A percentile compares a stretch with the other conserved stretches of the same genome.
phyloP scores from a whole-genome alignment of 2,888 invertebrate species.

The Apotomis betuletana region DNA sequence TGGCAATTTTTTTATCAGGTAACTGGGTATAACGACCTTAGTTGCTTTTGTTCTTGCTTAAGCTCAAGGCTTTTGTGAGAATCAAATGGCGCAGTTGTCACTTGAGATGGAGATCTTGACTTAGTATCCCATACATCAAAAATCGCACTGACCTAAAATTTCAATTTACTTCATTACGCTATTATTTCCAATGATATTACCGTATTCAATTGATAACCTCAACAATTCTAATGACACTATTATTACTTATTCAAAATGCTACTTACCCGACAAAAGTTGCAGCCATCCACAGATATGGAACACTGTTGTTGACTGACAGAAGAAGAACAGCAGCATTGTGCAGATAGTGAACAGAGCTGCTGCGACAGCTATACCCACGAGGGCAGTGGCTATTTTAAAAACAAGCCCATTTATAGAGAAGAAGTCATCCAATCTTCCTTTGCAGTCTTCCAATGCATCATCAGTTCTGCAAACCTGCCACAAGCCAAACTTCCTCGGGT shows the following conservation, averaged over 20 bases:
- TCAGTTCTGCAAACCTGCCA: constrained; percentile 94
- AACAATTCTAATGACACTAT: background rate
- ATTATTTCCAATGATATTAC: background rate
- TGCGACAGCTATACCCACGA: constrained; percentile 93
- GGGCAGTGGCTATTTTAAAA: constrained; percentile 93
- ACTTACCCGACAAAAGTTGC: constrained; percentile 96
- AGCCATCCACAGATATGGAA: constrained; percentile 97
- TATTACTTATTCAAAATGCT: background rate
- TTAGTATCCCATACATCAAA: constrained; percentile 12
- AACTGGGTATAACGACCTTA: constrained; percentile 7
- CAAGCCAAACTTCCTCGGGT: constrained; percentile 95
- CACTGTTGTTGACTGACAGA: constrained; percentile 95
- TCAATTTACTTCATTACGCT: too few relatives aligned
- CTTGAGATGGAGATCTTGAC: constrained; percentile 14
- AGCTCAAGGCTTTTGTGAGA: constrained; percentile 1
- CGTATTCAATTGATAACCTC: background rate
- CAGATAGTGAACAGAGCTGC: constrained; percentile 94
- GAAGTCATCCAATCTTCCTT: constrained; percentile 92
- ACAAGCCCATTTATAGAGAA: constrained; percentile 91
- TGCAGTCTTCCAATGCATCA: constrained; percentile 91
- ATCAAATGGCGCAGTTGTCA: constrained; percentile 16
- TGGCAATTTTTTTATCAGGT: background rate
- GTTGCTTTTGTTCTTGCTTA: background rate
- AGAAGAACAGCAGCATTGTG: constrained; percentile 95
- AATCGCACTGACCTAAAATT: background rate